Evolutionary conservation across 37 sponge, comb jelly and placozoan species (phyloP).

Genomic region (Aplysina aerophoba): DNA sequence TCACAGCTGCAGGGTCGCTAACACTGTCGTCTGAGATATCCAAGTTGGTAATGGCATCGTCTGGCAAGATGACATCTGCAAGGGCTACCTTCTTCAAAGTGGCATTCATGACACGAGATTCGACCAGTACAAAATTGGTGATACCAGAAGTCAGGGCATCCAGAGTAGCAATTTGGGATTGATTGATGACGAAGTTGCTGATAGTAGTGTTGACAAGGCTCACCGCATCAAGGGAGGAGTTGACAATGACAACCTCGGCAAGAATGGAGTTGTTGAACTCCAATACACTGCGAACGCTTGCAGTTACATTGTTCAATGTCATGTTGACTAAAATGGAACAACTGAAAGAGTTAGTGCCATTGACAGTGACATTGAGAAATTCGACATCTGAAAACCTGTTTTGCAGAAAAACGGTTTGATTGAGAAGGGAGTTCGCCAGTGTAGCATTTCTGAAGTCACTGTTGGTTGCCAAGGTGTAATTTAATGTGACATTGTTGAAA

Average conservation of each 20-base stretch:
- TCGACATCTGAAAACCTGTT: not conserved
- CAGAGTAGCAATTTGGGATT: not conserved
- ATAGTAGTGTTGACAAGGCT: not conserved
- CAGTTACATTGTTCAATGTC: not conserved
- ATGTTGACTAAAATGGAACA: not conserved
- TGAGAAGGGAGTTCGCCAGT: not conserved
- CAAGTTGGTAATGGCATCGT: too few species aligned
- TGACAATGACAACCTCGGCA: not conserved
- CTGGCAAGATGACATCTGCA: too few species aligned
- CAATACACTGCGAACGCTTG: not conserved
- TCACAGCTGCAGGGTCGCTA: too few species aligned
- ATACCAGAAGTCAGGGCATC: too few species aligned
- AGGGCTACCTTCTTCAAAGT: too few species aligned
- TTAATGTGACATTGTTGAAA: not conserved
- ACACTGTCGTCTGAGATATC: too few species aligned
- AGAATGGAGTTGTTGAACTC: constrained; percentile 8
- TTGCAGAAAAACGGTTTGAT: constrained; percentile 1
- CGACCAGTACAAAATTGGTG: too few species aligned
- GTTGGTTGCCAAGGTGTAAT: not conserved
- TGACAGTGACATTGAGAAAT: not conserved
- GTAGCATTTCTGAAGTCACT: not conserved
- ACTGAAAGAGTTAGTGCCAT: not conserved
- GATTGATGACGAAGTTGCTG: not conserved
- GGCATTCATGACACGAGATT: too few species aligned
- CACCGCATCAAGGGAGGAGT: not conserved